phyloP scores from a whole-genome alignment of 2,113 vertebrate species.

The Scortum barcoo region DNA sequence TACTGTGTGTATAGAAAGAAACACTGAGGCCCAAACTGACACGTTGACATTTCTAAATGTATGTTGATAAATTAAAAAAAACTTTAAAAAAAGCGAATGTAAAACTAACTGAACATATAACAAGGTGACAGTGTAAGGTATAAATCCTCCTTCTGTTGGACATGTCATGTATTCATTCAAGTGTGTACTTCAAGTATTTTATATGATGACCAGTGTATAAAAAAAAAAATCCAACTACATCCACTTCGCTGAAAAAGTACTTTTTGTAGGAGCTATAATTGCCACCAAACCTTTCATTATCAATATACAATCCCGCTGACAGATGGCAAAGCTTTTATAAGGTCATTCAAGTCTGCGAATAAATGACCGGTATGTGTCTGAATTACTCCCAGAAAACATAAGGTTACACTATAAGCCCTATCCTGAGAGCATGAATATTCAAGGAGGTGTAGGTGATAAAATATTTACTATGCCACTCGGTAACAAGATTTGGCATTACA shows the following conservation, averaged over 20 bases:
- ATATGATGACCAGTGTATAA: background rate
- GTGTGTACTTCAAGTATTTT: background rate
- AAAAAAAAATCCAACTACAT: background rate
- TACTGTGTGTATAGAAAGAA: background rate
- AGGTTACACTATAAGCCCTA: background rate
- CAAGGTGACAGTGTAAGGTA: no score
- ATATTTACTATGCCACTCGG: background rate
- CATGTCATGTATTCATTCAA: background rate
- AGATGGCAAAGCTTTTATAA: constrained; percentile 4
- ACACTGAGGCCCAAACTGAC: background rate
- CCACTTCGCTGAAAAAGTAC: background rate
- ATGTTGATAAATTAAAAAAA: background rate
- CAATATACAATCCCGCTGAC: background rate
- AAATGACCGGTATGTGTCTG: constrained; percentile 1
- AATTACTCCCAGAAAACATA: background rate
- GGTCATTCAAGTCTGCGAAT: background rate
- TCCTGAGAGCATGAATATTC: background rate
- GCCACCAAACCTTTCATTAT: background rate
- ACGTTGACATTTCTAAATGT: background rate
- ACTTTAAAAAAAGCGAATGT: background rate
- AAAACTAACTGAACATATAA: background rate
- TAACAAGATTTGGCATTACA: background rate
- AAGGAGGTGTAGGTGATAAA: background rate
- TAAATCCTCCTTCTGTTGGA: background rate
- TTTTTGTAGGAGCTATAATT: background rate